Conservation (phyloP, 2,888 invertebrate genomes). For the Epinotia nisella region DNA sequence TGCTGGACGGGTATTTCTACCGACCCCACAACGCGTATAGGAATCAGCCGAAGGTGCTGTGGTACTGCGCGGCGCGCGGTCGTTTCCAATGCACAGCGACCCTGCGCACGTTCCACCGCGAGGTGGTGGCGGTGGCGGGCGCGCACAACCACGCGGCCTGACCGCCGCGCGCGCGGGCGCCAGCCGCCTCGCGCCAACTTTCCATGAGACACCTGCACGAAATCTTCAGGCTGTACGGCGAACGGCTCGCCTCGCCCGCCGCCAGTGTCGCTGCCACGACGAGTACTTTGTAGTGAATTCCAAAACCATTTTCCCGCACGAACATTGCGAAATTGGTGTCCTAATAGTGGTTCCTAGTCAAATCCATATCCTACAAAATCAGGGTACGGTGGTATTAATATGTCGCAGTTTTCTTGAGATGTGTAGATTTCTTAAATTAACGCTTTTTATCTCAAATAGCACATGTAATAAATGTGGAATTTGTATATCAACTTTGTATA, state of each 20-base stretch:
- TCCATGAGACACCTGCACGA: conserved; percentile 55
- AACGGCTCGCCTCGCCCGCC: conserved; percentile 54
- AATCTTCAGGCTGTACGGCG: conserved; percentile 61
- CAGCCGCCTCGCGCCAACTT: conserved; percentile 46
- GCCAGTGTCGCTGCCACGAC: conserved; percentile 20
- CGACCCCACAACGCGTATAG: conserved; percentile 79
- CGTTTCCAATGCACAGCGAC: conserved; percentile 71
- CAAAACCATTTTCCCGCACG: neutral
- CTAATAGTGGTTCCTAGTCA: conserved; percentile 36
- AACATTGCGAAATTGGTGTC: conserved; percentile 1
- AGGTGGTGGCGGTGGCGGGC: conserved; percentile 67
- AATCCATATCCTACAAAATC: conserved; percentile 30
- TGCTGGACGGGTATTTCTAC: conserved; percentile 70
- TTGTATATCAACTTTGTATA: neutral
- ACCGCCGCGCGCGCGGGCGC: conserved; percentile 55
- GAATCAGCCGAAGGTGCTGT: conserved; percentile 72
- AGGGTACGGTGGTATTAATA: conserved; percentile 28
- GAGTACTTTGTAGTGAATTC: conserved; percentile 18
- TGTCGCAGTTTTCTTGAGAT: conserved; percentile 1
- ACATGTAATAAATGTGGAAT: neutral
- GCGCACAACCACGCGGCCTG: conserved; percentile 70
- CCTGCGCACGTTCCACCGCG: conserved; percentile 67
- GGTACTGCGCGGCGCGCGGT: conserved; percentile 75
- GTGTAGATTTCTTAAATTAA: conserved; percentile 20
- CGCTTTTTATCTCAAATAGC: conserved; percentile 13